Base-by-base conservation (phyloP, 1,140 invertebrate genomes). In the Mactra quadrangularis region DNA sequence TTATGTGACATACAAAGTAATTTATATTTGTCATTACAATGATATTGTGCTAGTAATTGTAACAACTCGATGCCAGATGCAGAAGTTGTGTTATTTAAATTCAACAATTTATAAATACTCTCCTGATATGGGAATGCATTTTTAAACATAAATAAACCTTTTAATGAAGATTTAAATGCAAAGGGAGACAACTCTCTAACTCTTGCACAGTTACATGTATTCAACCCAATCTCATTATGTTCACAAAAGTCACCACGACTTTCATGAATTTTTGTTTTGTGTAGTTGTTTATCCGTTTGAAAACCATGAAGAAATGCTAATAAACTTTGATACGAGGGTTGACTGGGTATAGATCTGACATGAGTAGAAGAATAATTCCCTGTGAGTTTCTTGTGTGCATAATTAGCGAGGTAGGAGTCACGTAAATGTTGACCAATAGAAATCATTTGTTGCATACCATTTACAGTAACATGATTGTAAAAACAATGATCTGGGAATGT, bases 181-280 rank as follows among this genome's bases (percentile, higher is more conserved):
- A 66, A 62, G 4, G 76, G 76, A 31, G 60, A 50, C 27, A 78
- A 22, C 19, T 68, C 47, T 66, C 27, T n/a, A 11, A 47, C 38
- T 25, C 55, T 64, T 47, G 45, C 33, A 57, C 76, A 78, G 9
- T 35, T n/a, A 50, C 76, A 78, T 7, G 76, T 66, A 27, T 45
- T 9, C 29, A 78, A 35, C 25, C 55, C 31, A 45, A 33, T 27
- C 13, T 66, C 62, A 17, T 47, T 1, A 41, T 45, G 35, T 29
- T 78, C 60, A 68, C 76, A 78, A 41, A 78, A 66, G 19, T 78
- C 47, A 17, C 35, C 64, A 3, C 22, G n/a, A 19, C n/a, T n/a
- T 78, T 55, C 64, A 41, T 78, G 47, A 66, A 78, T 57, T 57
- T 78, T 78, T 17, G 60, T 68, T 57, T 78, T 78, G 17, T 13